Evolutionary conservation across 2,113 vertebrate genomes (phyloP).

Genomic region (Dasypus novemcinctus): DNA sequence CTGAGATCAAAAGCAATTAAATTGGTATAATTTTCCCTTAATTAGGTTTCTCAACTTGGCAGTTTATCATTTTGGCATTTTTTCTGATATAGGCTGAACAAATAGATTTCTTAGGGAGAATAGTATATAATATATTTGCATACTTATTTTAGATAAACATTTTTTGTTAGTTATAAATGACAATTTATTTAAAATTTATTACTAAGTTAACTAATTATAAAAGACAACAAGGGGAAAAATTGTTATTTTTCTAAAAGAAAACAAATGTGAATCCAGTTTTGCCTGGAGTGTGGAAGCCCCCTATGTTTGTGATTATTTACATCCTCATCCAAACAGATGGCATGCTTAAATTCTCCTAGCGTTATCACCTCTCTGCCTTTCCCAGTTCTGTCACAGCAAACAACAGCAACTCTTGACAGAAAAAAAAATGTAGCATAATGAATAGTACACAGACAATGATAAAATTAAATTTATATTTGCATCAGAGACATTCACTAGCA

Average conservation of each 20-base stretch:
- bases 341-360: constrained; percentile 33
- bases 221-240: not conserved
- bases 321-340: constrained; percentile 65
- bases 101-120: constrained; percentile 18
- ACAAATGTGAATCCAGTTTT: constrained; percentile 43
- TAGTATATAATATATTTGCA: not conserved
- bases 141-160: not conserved
- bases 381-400: constrained; percentile 54
- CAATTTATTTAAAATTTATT: not conserved
- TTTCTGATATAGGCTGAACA: constrained; percentile 7
- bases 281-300: constrained; percentile 30
- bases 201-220: constrained; percentile 32
- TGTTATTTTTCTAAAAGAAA: constrained; percentile 39
- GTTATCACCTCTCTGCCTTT: constrained; percentile 44
- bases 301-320: constrained; percentile 44
- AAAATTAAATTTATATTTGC: not conserved
- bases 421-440: not conserved
- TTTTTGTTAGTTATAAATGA: not conserved
- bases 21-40: constrained; percentile 70
- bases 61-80: constrained; percentile 53
- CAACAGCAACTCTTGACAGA: not conserved
- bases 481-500: not conserved
- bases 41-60: constrained; percentile 70
- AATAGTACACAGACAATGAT: not conserved
- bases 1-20: constrained; percentile 70